Percentiles rank a stretch among this genome's conserved stretches.
Evolutionary conservation across 2,113 vertebrate species (phyloP).

Genomic region (Oreochromis aureus): DNA sequence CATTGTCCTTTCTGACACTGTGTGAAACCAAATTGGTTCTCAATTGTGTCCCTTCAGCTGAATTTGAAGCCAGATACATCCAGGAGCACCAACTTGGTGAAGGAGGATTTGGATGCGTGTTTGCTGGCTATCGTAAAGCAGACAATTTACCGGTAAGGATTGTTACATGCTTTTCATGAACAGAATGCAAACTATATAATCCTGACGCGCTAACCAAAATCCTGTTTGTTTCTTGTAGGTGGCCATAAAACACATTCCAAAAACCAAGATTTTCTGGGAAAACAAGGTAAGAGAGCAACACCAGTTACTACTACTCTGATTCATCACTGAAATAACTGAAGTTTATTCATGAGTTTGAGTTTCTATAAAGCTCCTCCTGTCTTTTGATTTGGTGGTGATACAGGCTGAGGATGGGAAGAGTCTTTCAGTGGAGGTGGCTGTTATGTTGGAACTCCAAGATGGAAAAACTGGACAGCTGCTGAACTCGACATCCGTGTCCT

Average conservation of each 20-base stretch:
- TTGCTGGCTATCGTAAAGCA: neutral
- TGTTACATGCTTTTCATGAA: fast-evolving
- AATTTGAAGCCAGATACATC: neutral
- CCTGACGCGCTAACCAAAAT: neutral
- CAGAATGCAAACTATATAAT: fast-evolving
- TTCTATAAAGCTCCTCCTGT: fast-evolving
- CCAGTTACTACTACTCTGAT: neutral
- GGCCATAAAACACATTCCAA: neutral
- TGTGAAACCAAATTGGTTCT: neutral
- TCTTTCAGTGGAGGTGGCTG: neutral
- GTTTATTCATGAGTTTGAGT: neutral
- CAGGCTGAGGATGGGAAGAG: neutral
- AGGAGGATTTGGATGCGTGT: fast-evolving
- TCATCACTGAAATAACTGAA: neutral
- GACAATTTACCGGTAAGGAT: fast-evolving
- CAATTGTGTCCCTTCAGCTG: fast-evolving
- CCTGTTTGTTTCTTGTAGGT: neutral
- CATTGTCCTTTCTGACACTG: neutral
- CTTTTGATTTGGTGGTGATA: neutral
- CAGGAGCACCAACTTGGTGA: neutral
- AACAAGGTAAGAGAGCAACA: neutral
- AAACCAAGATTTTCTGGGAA: neutral
- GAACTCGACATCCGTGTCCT: neutral
- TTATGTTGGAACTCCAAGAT: neutral
- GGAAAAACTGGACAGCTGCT: neutral